Base-by-base conservation (phyloP, 2,113 vertebrate species). In the Melanocharis versteri region DNA sequence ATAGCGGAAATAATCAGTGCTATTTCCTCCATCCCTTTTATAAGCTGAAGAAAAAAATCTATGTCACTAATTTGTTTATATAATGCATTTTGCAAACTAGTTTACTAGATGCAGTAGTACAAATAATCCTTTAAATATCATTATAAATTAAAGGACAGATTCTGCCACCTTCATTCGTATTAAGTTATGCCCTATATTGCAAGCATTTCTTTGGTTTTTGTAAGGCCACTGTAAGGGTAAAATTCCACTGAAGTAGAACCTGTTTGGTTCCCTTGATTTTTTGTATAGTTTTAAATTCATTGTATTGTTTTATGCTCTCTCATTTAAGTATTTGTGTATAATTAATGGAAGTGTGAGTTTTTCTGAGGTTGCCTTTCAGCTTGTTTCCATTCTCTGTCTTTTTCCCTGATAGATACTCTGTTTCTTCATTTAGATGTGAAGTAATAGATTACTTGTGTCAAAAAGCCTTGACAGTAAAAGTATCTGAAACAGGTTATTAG, bases 61-160 rank as follows among this genome's bases (percentile, higher is more conserved):
- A 26, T 58, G 83, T 44, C 40, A 40, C 61, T 96, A 89, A 92
- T 96, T 95, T 92, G 76, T 87, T 89, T 92, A 66, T 65, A 45
- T 80, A 85, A 87, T 85, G 35, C 12, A 45, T 73, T 95, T 71
- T 87, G 44, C 54, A 77, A 95, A 92, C 58, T 96, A 90, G 60
- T 87, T 93, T 88, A 40, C 27, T 90, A 62, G 77, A 51, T 65
- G 61, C 69, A 72, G 16, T 42, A 73, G 50, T 83, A 82, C 42
- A 65, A 77, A 91, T 73, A 77, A 80, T 82, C 15, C 10, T 89
- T 53, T 81, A 93, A 94, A 70, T 88, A 47, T 12, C 64, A 44
- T 94, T 93, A 54, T 54, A 45, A 75, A 60, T 92, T 93, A 86
- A 93, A 80, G 56, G 56, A 47, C 37, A 45, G 13, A 75, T 89